Conservation (phyloP, 2,888 invertebrate genomes). For the Drosophila macrospina region DNA sequence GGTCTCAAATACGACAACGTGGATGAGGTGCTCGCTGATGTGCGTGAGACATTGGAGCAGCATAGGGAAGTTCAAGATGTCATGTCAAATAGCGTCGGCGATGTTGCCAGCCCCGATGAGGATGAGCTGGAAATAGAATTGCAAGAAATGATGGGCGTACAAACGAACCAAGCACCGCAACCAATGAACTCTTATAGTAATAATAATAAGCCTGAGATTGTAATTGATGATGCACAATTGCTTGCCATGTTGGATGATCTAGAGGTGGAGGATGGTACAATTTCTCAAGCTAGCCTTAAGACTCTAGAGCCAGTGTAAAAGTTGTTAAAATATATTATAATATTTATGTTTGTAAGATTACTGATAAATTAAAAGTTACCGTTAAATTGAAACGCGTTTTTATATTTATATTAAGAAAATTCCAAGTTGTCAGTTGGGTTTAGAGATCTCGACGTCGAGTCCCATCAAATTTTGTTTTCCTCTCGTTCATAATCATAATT, state of each 20-base stretch:
- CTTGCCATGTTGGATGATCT: constrained; percentile 79
- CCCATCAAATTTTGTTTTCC: too few species aligned
- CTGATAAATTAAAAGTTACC: constrained; percentile 28
- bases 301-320: constrained; percentile 27
- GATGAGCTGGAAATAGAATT: constrained; percentile 89
- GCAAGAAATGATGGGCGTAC: constrained; percentile 86
- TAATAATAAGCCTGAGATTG: constrained; percentile 48
- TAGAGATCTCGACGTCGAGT: background rate
- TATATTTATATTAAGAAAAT: too few species aligned
- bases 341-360: constrained; percentile 19
- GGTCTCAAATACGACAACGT: constrained; percentile 90
- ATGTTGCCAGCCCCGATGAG: constrained; percentile 73
- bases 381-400: background rate
- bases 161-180: background rate
- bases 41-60: constrained; percentile 88
- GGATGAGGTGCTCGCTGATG: constrained; percentile 90
- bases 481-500: constrained; percentile 40
- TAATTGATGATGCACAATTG: constrained; percentile 78
- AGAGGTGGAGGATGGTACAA: constrained; percentile 72
- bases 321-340: background rate
- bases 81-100: constrained; percentile 79
- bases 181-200: constrained; percentile 32
- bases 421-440: background rate
- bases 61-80: constrained; percentile 87
- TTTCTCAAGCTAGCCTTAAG: constrained; percentile 47